These are phyloP conservation scores for Corapipo altera DNA, from an alignment of 2,113 vertebrate species.

Conservation along the genomic window DNA sequence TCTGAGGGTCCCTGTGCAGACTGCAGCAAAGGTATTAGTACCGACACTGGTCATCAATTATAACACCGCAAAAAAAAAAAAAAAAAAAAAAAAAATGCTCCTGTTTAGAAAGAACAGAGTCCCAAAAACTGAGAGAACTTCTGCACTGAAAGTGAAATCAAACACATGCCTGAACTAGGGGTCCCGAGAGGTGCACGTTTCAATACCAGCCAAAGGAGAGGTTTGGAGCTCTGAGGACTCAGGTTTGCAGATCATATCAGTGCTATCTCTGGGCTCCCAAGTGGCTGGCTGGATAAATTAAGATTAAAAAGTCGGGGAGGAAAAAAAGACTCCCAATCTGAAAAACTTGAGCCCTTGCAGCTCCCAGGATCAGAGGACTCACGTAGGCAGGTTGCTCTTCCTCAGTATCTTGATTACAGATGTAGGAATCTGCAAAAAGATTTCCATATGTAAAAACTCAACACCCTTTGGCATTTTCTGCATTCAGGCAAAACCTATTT, in stretches of 20 bases:
- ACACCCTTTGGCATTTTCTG: neutral
- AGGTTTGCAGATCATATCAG: neutral
- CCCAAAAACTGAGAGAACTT: neutral
- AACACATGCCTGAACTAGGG: neutral
- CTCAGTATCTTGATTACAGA: neutral
- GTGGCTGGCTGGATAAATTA: neutral
- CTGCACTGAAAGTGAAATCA: neutral
- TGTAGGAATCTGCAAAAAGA: neutral
- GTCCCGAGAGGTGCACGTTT: accelerated
- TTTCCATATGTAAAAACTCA: neutral
- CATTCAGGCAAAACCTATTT: neutral
- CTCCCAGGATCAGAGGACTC: neutral
- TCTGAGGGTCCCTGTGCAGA: neutral
- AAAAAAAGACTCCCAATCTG: accelerated
- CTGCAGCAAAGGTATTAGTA: neutral
- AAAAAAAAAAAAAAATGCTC: neutral
- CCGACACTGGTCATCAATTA: neutral
- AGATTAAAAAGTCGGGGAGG: neutral
- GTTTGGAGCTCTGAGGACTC: neutral
- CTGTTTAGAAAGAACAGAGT: neutral
- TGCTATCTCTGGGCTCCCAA: neutral
- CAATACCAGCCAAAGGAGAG: neutral
- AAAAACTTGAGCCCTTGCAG: neutral
- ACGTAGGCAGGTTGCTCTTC: neutral
- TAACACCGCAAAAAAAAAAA: neutral